Evolutionary conservation across 2,113 vertebrate genomes (phyloP), one percentile per base, ranked within the genome.

Genomic region (Triplophysa dalaica): DNA sequence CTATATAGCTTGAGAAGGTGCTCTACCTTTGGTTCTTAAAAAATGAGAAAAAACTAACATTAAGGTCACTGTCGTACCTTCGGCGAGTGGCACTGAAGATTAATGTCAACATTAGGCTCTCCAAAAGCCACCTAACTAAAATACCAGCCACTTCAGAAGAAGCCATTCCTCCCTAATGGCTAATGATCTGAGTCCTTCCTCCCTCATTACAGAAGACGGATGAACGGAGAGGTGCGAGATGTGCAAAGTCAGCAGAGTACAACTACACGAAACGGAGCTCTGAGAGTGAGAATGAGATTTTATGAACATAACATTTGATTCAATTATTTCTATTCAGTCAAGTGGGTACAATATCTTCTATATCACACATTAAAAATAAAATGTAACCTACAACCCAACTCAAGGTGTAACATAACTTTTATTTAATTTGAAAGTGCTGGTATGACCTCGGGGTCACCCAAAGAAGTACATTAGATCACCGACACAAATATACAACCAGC

Each of bases 181-280:
- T 84, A 86, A 86, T 84, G 78, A 86, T 84, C 82, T 62, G 76
- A 82, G 80, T 78, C 70, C 78, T 70, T 80, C 75, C 75, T 82
- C 48, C 65, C 85, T 78, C 77, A 81, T 82, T 80, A 86, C 79
- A 79, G 62, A 77, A 81, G 78, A 84, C 60, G 63, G 77, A 80
- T 81, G 74, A 74, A 70, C 29, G 77, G 78, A 72, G 65, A 82
- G 80, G 62, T 77, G 80, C 13, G 38, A 75, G 43, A 73, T 76
- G 83, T 84, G 83, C 80, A 79, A 19, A 81, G 79, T 84, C 79
- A 81, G 83, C 83, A 84, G 63, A 19, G 21, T 69, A 70, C 43
- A 75, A 78, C 82, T 74, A 54, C 64, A 80, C 48, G 3, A 78
- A 78, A 67, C 21, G 21, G 38, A 45, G 33, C 33, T 38, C 63